phyloP scores from a whole-genome alignment of 2,113 vertebrate genomes.

The Procapra przewalskii region DNA sequence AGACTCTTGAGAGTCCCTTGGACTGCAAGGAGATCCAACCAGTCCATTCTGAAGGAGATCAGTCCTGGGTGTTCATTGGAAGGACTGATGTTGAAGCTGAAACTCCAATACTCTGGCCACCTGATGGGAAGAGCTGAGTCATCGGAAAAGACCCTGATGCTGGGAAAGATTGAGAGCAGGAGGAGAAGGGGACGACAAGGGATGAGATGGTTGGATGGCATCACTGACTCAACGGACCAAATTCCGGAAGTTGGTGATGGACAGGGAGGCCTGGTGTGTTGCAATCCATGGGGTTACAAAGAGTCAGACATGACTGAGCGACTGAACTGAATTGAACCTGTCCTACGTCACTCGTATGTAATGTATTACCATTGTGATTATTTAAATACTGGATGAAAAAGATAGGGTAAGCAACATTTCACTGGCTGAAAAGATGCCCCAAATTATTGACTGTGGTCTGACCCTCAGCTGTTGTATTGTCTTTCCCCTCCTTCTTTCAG shows the following conservation, averaged over 20 bases:
- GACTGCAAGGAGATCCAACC: background rate
- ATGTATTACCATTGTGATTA: background rate
- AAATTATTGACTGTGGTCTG: background rate
- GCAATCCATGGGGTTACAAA: background rate
- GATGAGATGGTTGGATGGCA: background rate
- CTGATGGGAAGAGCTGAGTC: background rate
- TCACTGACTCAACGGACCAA: background rate
- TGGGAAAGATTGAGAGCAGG: background rate
- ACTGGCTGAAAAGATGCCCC: background rate
- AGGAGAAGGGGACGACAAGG: background rate
- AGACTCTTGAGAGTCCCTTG: background rate
- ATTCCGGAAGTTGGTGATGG: background rate
- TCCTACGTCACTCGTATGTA: background rate
- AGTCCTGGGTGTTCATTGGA: background rate
- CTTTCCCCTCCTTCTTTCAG: too few species aligned
- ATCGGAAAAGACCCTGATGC: background rate
- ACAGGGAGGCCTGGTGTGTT: background rate
- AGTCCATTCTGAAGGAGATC: background rate
- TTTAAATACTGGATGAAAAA: background rate
- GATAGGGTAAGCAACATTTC: background rate
- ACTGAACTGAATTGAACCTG: background rate
- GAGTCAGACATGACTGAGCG: accelerated
- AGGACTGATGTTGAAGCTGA: background rate
- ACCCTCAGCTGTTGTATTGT: background rate
- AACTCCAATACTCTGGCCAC: background rate